Conservation (phyloP, 2,797 vertebrate genomes). For the Cyclura pinguis region DNA sequence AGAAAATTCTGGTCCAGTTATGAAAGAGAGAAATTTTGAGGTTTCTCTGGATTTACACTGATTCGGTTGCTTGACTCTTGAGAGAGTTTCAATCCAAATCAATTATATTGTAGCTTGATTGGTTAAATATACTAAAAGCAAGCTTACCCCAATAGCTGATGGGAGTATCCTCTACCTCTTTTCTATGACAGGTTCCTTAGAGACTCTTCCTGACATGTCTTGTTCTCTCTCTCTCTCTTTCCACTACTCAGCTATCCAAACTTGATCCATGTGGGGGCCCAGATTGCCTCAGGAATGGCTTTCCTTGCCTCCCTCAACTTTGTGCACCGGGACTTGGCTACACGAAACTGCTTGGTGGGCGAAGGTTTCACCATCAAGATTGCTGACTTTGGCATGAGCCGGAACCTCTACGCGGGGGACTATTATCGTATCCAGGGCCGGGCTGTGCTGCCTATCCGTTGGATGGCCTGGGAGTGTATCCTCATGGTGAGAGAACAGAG, state of each 20-base stretch:
- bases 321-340: conserved; percentile 93
- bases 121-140: not conserved
- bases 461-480: conserved; percentile 99
- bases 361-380: conserved; percentile 92
- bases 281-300: conserved; percentile 94
- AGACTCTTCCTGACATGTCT: not conserved
- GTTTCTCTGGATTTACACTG: not conserved
- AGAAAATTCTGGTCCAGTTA: not conserved
- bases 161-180: not conserved
- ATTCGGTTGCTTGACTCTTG: not conserved
- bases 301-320: conserved; percentile 93
- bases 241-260: conserved; percentile 83
- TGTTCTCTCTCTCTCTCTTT: not conserved
- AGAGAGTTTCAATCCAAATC: not conserved
- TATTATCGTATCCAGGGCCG: conserved; percentile 95
- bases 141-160: not conserved
- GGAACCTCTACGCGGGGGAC: conserved; percentile 90
- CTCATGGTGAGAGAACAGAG: conserved; percentile 86
- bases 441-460: conserved; percentile 93
- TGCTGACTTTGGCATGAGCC: conserved; percentile 95
- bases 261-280: conserved; percentile 89
- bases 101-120: not conserved
- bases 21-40: not conserved
- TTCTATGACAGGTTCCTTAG: not conserved
- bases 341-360: conserved; percentile 92